Evolutionary conservation across 30 jellyfish, hydroid and myxozoan species (phyloP).

Genomic region (Nemopilema nomurai): DNA sequence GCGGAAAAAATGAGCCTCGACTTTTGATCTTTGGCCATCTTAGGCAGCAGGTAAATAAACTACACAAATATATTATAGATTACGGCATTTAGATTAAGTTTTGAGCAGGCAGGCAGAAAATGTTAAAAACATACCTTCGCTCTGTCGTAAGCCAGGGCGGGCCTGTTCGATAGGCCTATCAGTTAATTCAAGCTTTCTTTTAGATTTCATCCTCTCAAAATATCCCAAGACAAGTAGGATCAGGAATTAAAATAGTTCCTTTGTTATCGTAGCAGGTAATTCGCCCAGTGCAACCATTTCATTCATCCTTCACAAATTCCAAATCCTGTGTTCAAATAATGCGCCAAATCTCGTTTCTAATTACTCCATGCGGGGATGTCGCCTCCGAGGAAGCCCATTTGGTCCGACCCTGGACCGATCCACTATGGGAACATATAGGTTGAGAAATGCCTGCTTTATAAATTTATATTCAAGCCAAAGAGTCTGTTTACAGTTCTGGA

Average conservation of each 20-base stretch:
- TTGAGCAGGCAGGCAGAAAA: too few relatives aligned
- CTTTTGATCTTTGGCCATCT: not conserved
- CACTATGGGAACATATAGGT: not conserved
- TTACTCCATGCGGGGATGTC: slow-evolving; percentile 6
- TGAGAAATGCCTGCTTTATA: too few relatives aligned
- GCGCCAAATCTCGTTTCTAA: slow-evolving; percentile 29
- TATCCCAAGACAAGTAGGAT: not conserved
- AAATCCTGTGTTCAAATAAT: slow-evolving; percentile 20
- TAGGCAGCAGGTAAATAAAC: not conserved
- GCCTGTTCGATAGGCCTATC: not conserved
- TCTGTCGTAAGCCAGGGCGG: not conserved
- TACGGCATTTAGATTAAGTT: too few relatives aligned
- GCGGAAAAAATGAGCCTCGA: too few relatives aligned
- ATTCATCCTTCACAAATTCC: slow-evolving; percentile 29
- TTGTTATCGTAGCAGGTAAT: slow-evolving; percentile 56
- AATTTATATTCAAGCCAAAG: too few relatives aligned
- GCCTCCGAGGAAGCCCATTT: not conserved
- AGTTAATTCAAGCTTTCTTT: not conserved
- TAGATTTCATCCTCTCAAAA: not conserved
- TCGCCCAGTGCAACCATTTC: slow-evolving; percentile 28
- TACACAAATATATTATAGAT: too few relatives aligned
- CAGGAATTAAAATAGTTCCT: slow-evolving; percentile 27
- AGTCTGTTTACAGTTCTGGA: too few relatives aligned
- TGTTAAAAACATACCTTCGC: too few relatives aligned
- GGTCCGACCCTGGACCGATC: not conserved